Conservation (phyloP, 2,888 invertebrate species). For the Athalia circularis region DNA sequence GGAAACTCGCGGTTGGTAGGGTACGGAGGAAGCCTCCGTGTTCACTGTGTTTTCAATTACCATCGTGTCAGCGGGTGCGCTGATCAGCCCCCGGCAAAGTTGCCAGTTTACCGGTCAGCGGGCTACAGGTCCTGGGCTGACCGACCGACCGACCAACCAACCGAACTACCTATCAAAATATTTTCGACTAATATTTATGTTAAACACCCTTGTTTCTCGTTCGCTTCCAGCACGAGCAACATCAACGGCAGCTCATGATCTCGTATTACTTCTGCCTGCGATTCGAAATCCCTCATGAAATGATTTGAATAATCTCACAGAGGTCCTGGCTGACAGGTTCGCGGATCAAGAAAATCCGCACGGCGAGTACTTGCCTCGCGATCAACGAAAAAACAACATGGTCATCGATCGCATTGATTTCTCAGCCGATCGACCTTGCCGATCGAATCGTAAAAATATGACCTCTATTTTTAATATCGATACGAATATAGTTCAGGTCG, state of each 20-base stretch:
- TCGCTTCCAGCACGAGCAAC: neutral
- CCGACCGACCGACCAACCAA: slow-evolving; percentile 54
- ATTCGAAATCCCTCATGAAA: too few relatives aligned
- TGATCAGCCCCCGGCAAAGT: slow-evolving; percentile 61
- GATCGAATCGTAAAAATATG: too few relatives aligned
- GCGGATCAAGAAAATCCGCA: too few relatives aligned
- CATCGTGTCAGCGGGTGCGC: slow-evolving; percentile 65
- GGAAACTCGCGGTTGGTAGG: slow-evolving; percentile 11
- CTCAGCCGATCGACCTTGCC: too few relatives aligned
- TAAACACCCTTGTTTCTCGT: slow-evolving; percentile 55
- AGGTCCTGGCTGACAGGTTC: too few relatives aligned
- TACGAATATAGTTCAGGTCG: neutral
- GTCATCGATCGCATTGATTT: too few relatives aligned
- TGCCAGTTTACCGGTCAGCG: slow-evolving; percentile 45
- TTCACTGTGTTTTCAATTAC: slow-evolving; percentile 66
- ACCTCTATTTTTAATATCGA: neutral
- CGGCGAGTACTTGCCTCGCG: too few relatives aligned
- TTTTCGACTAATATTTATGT: slow-evolving; percentile 69
- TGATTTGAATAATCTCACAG: too few relatives aligned
- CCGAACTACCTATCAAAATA: slow-evolving; percentile 63
- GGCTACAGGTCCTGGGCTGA: neutral
- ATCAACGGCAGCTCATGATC: neutral
- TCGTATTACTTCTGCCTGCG: slow-evolving; percentile 24
- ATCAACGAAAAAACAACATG: too few relatives aligned
- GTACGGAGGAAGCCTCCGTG: neutral